Evolutionary conservation across 1,140 invertebrate genomes (phyloP), one percentile per base, ranked within the genome.

Genomic region (Latrodectus geometricus): DNA sequence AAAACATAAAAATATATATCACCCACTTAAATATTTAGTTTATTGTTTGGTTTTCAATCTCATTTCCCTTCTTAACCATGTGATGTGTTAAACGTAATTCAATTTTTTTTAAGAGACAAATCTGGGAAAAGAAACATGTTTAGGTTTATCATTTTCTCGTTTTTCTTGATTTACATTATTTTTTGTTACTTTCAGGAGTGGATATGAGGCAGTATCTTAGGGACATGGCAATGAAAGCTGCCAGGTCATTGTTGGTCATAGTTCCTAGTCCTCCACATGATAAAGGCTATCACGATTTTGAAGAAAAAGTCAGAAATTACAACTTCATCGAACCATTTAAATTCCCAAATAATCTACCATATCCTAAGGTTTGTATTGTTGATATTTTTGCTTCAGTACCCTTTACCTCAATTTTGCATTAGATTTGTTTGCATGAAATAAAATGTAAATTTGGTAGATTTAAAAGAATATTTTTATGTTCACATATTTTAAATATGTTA

Each of bases 231-330:
- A 88, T 89, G 17, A 88, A 91, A 73, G 91, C 91, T 8, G 95
- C 95, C 0, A 93, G 94, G 88, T 97, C 96, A 8, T 91, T 98
- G 12, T 92, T 98, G 85, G 96, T 98, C 0, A 94, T 98, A 17
- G 95, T 95, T 0, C 94, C 95, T 0, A 96, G 95, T 9, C 95
- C 96, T 65, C 96, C 97, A 0, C 93, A 93, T 2, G 93, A 94
- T 82, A 93, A 93, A 82, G 80, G 95, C 85, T 95, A 95, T 88
- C 88, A 89, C n/a, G 91, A 94, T 15, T 98, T 98, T 90, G 95
- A 95, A 0, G 91, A 94, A 15, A 92, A 93, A 90, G 97, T 98
- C 17, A 93, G 94, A 48, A 91, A 93, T n/a, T 97, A 96, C 90
- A 97, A 95, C 89, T 91, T 91, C 70, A 93, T 92, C 90, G 92